Evolutionary conservation across 2,113 vertebrate species (phyloP), one percentile per base, ranked within the genome.

Genomic region (Erythrocercus mccallii): DNA sequence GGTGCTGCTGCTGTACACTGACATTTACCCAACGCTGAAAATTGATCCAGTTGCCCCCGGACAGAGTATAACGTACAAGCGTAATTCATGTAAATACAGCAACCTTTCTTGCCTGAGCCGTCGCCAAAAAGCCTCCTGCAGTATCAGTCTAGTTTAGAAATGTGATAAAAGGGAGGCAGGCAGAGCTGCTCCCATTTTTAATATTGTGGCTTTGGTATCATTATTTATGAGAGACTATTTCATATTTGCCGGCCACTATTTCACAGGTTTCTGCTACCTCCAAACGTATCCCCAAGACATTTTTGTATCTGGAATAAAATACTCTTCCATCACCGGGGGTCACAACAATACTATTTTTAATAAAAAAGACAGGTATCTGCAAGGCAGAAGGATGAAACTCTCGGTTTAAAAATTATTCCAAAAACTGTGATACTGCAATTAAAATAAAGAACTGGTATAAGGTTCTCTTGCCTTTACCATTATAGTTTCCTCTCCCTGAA

Each of bases 171-270:
- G 81, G 65, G 58, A 64, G 15, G 28, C 5, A 18, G 60, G 44
- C 54, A 89, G 73, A 78, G 31, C 78, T 35, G 37, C 50, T 92
- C 72, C 50, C 50, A 4, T 62, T 66, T 81, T 71, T 88, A 92
- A 86, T 89, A 71, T 6, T 10, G 66, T 10, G 40, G 10, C 30
- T 83, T 79, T 8, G 0, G 30, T 65, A 35, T 44, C 51, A 80
- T 79, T 95, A 96, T 96, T 95, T 93, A 74, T 76, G 83, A 80
- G 56, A 72, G 30, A 17, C 47, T 84, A 44, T 89, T 94, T 95
- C 48, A 40, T 89, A 71, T 85, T 73, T 76, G 79, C 50, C 8
- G 33, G 31, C 44, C 38, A 9, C 58, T 83, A 64, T 81, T 95
- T 94, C 84, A 92, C 38, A 22, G 1, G n/a, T 71, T 82, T 38